Evolutionary conservation across 1,140 invertebrate genomes (phyloP).

Genomic region (Yoshiicerus persimilis): DNA sequence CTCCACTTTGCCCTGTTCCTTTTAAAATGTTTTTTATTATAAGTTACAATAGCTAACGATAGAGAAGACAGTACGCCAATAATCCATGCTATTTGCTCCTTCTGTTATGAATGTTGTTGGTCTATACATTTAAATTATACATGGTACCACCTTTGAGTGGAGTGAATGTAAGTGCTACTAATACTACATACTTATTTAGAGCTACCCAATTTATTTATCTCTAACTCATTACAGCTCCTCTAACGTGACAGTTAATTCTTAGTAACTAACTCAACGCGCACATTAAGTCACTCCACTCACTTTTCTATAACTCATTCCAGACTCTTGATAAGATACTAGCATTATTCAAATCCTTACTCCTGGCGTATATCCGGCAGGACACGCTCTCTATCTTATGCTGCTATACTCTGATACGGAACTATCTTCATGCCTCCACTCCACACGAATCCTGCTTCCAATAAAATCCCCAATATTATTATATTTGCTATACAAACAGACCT

Average conservation of each 20-base stretch:
- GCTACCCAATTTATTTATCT: not conserved
- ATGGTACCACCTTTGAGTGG: not conserved
- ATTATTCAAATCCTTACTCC: not conserved
- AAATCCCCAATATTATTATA: no score
- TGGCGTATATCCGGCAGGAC: not conserved
- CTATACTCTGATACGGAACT: not conserved
- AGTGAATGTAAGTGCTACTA: not conserved
- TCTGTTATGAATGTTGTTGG: not conserved
- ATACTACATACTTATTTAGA: not conserved
- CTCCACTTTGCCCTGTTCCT: not conserved
- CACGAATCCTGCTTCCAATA: no score
- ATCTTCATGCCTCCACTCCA: not conserved
- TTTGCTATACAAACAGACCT: no score
- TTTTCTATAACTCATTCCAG: not conserved
- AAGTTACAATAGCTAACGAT: not conserved
- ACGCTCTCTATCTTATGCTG: not conserved
- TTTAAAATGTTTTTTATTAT: not conserved
- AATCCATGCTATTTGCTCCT: not conserved
- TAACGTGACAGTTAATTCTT: not conserved
- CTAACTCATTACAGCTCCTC: not conserved
- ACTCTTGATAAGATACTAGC: not conserved
- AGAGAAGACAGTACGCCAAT: not conserved
- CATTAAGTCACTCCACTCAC: not conserved
- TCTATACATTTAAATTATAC: not conserved
- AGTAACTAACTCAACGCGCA: not conserved